Percentiles rank a stretch among this genome's conserved stretches.
Conservation (phyloP, 2,797 vertebrate genomes). For the Myiothlypis chrysogaster region DNA sequence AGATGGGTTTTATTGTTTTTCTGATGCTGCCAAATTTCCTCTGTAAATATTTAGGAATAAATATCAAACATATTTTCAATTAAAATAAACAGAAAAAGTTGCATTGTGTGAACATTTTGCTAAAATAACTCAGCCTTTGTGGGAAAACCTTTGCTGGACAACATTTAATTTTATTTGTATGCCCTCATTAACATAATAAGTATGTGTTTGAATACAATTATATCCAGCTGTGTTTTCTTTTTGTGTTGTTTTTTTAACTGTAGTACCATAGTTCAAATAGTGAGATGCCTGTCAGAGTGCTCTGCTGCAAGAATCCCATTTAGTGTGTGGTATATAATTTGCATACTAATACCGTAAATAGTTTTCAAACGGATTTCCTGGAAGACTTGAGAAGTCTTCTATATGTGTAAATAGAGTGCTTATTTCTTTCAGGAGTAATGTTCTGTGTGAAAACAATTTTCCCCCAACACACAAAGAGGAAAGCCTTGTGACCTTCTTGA, state of each 20-base stretch:
- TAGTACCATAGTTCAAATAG: conserved; percentile 33
- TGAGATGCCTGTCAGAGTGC: conserved; percentile 13
- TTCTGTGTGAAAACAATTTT: background rate
- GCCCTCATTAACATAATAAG: conserved; percentile 44
- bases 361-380: conserved; percentile 53
- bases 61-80: background rate
- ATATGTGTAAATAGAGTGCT: background rate
- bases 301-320: conserved; percentile 35
- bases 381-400: conserved; percentile 15
- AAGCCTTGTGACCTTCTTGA: background rate
- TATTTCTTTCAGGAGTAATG: background rate
- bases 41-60: background rate
- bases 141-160: conserved; percentile 46
- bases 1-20: background rate
- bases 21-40: background rate
- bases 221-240: conserved; percentile 59
- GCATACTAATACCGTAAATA: conserved; percentile 62
- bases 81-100: background rate
- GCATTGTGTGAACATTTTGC: background rate
- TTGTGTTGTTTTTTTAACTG: conserved; percentile 32
- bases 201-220: conserved; percentile 51
- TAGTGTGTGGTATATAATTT: conserved; percentile 52
- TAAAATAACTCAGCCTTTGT: conserved; percentile 18
- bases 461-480: background rate
- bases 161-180: conserved; percentile 18